Conservation (phyloP, 2,888 invertebrate species). For the Malachius bipustulatus region DNA sequence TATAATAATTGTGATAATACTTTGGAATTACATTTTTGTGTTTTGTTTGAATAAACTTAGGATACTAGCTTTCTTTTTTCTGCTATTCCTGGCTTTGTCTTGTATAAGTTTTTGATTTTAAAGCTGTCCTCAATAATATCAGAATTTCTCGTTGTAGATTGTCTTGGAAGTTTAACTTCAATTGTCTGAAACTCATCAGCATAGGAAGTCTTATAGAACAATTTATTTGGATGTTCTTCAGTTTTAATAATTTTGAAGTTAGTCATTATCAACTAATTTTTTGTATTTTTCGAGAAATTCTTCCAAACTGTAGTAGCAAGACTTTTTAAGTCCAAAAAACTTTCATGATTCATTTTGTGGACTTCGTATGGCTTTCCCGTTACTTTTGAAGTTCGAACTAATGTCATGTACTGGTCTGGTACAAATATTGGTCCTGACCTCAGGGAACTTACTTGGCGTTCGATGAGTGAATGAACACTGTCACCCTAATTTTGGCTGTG, state of each 20-base stretch:
- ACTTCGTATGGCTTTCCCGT: conserved; percentile 13
- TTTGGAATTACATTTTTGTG: neutral
- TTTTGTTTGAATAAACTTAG: neutral
- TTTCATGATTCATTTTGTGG: conserved; percentile 3
- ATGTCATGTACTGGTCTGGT: conserved; percentile 24
- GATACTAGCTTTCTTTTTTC: neutral
- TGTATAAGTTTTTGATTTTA: neutral
- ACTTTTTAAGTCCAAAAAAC: neutral
- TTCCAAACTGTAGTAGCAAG: neutral
- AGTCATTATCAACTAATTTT: neutral
- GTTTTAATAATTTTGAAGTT: conserved; percentile 1
- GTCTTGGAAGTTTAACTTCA: neutral
- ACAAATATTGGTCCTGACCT: conserved; percentile 23
- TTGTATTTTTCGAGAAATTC: neutral
- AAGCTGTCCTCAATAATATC: neutral
- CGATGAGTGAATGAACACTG: conserved; percentile 20
- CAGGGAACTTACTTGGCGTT: conserved; percentile 18
- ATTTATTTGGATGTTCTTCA: conserved; percentile 1
- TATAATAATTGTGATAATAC: neutral
- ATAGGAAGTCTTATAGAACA: conserved; percentile 1
- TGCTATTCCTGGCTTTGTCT: neutral
- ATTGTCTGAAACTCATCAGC: neutral
- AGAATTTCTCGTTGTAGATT: neutral
- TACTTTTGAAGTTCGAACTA: conserved; percentile 18
- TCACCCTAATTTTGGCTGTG: conserved; percentile 26